Evolutionary conservation across 2,113 vertebrate species (phyloP), one percentile per base, ranked within the genome.

Genomic region (Okapia johnstoni): DNA sequence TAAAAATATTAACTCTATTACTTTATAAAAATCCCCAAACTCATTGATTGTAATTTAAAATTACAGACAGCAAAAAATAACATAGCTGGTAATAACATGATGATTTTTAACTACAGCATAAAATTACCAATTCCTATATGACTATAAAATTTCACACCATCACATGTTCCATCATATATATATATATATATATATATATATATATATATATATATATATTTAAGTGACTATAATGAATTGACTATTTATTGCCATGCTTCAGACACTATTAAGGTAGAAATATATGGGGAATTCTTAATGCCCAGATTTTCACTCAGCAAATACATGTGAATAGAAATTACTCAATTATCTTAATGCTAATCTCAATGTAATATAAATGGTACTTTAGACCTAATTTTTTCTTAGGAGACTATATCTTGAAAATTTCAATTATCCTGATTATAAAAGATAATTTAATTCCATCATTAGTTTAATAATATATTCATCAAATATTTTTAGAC

Each of bases 81-180:
- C 13, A 70, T 9, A 81, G 4, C 1, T 96, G 58, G 81, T 43
- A 97, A 79, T 90, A 89, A 91, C 15, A 96, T 93, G n/a, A 91
- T 92, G 3, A 66, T 97, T 98, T 98, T 73, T 60, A 96, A 40
- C n/a, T 14, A 66, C 26, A 79, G 9, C 16, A n/a, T 95, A 94
- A 96, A 98, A 98, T 77, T 1, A 33, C 17, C 46, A 60, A 50
- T 86, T 98, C 98, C 60, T 23, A 97, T 92, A 50, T 43, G 89
- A 26, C 25, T 96, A 43, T 73, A 97, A 84, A 97, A 97, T 98
- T 98, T 93, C 93, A 98, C 40, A 46, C 33, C 52, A n/a, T 96
- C 55, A 30, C 52, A 95, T 88, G 13, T 63, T 73, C 66, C 61
- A 63, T 97, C 83, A 85, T 7, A 79, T 85, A 93, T 92, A 30